These are phyloP conservation scores for Cephalopholis sonnerati DNA, from an alignment of 2,113 vertebrate species.

Conservation along the genomic window DNA sequence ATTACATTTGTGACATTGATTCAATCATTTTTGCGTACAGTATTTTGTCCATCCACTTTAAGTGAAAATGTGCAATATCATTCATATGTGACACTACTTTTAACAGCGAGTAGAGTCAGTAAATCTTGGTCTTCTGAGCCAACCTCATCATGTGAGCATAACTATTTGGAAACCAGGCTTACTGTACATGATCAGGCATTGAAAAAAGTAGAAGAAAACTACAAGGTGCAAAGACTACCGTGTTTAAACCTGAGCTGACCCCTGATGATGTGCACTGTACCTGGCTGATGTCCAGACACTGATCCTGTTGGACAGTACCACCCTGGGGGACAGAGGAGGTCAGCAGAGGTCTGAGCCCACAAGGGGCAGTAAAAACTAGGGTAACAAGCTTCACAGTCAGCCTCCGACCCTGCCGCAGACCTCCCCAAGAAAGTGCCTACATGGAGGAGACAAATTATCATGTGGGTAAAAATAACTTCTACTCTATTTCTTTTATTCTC, in stretches of 20 bases:
- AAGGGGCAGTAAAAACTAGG: slow-evolving; percentile 89
- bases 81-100: neutral
- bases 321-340: slow-evolving; percentile 86
- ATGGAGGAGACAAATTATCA: slow-evolving; percentile 48
- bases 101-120: neutral
- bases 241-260: slow-evolving; percentile 36
- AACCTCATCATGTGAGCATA: neutral
- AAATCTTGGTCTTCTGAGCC: neutral
- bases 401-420: slow-evolving; percentile 77
- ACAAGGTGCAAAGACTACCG: slow-evolving; percentile 23
- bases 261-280: slow-evolving; percentile 71
- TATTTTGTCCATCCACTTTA: neutral
- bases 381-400: slow-evolving; percentile 87
- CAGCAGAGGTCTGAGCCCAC: slow-evolving; percentile 83
- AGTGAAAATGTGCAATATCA: neutral
- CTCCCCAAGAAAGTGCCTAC: slow-evolving; percentile 87
- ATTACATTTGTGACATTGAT: neutral
- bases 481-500: neutral
- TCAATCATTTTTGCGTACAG: neutral
- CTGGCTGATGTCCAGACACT: slow-evolving; percentile 84
- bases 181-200: slow-evolving; percentile 1
- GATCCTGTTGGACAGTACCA: slow-evolving; percentile 91
- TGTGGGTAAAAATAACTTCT: slow-evolving; percentile 13
- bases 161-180: neutral
- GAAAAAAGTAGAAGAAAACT: neutral